Evolutionary conservation across 2,888 invertebrate genomes (phyloP).

Genomic region (Macrophya annulata): DNA sequence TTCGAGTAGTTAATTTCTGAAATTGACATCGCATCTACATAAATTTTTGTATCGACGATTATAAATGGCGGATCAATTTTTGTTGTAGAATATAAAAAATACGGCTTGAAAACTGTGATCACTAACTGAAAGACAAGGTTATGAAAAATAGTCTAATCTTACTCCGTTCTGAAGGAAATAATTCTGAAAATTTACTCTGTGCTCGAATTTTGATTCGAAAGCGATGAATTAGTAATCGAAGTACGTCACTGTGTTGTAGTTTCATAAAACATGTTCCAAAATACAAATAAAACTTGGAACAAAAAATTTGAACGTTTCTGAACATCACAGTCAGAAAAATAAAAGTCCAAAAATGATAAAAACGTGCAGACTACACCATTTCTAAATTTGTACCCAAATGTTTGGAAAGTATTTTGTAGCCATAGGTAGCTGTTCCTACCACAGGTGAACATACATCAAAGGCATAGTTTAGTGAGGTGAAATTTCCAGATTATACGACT

Average conservation of each 20-base stretch:
- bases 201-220: not conserved
- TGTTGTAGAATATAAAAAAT: not conserved
- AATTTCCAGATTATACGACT: not conserved
- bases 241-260: not conserved
- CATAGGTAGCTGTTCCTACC: not conserved
- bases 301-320: not conserved
- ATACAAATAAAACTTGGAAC: not conserved
- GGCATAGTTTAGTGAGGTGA: conserved; percentile 15
- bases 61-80: not conserved
- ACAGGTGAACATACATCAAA: conserved; percentile 22
- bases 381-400: not conserved
- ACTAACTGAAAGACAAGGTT: not conserved
- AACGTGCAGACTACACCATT: not conserved
- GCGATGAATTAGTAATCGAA: not conserved
- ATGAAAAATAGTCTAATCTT: not conserved
- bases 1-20: not conserved
- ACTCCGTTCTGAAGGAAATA: not conserved
- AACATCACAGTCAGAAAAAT: not conserved
- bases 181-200: not conserved
- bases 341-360: not conserved
- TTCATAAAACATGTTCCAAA: not conserved
- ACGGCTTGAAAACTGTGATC: not conserved
- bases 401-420: conserved; percentile 23
- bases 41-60: not conserved
- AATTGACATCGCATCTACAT: not conserved